These are phyloP conservation scores for Manis pentadactyla DNA, from an alignment of 2,797 vertebrate species.

Conservation along the genomic window DNA sequence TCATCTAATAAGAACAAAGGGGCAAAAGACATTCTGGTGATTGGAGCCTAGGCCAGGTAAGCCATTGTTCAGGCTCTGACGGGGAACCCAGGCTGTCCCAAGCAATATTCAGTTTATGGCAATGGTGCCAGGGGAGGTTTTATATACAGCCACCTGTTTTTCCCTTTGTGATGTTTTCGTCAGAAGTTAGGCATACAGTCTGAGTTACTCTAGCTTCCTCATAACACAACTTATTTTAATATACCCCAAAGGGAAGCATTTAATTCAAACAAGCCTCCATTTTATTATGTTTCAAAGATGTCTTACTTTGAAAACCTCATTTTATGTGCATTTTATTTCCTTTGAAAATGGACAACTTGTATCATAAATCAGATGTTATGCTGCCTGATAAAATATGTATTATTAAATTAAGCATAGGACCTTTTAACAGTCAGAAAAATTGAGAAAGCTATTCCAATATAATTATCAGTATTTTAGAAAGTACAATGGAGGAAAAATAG, in stretches of 20 bases:
- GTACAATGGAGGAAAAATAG: background rate
- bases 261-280: background rate
- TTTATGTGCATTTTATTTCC: slow-evolving; percentile 3
- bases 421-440: slow-evolving; percentile 27
- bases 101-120: background rate
- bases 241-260: background rate
- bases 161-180: background rate
- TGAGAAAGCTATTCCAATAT: background rate
- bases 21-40: background rate
- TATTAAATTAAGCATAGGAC: slow-evolving; percentile 7
- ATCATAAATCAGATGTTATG: background rate
- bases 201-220: background rate
- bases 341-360: slow-evolving; percentile 43
- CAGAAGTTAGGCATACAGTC: background rate
- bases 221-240: background rate
- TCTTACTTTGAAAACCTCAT: background rate
- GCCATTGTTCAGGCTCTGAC: background rate
- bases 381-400: background rate
- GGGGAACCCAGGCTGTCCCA: background rate
- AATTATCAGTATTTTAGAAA: background rate
- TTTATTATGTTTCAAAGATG: background rate
- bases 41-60: background rate
- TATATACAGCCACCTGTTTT: background rate
- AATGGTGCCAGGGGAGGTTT: background rate
- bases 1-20: slow-evolving; percentile 32